Percentiles rank a stretch among this genome's conserved stretches.
phyloP scores from a whole-genome alignment of 2,113 vertebrate species.

The Stigmatopora nigra region DNA sequence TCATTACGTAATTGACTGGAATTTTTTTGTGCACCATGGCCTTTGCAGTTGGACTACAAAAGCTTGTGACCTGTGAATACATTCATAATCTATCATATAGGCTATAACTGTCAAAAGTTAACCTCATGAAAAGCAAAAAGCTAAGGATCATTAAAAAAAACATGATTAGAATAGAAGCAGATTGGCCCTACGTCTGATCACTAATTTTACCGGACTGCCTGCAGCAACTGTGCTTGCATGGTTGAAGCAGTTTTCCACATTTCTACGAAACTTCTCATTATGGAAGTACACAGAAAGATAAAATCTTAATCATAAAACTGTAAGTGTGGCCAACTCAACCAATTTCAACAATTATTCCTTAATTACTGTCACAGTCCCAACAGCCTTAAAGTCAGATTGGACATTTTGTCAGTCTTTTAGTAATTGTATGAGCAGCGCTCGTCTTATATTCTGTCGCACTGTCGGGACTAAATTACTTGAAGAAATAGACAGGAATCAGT shows the following conservation, averaged over 20 bases:
- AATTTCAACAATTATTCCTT: slow-evolving; percentile 44
- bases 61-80: not conserved
- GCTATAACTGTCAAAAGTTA: not conserved
- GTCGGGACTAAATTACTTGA: slow-evolving; percentile 12
- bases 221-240: slow-evolving; percentile 23
- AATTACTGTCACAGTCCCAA: slow-evolving; percentile 46
- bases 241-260: slow-evolving; percentile 27
- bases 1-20: not conserved
- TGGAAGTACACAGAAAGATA: slow-evolving; percentile 35
- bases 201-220: slow-evolving; percentile 17
- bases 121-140: not conserved
- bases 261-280: slow-evolving; percentile 24
- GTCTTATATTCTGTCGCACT: not conserved
- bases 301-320: slow-evolving; percentile 27
- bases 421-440: slow-evolving; percentile 18
- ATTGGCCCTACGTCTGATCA: slow-evolving; percentile 6
- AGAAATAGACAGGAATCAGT: not conserved
- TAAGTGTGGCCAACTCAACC: slow-evolving; percentile 40
- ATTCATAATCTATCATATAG: not conserved
- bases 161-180: not conserved
- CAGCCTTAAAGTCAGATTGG: slow-evolving; percentile 39
- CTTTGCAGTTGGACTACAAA: not conserved
- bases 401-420: slow-evolving; percentile 41
- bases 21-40: not conserved
- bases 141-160: not conserved